Base-by-base conservation (phyloP, 2,797 vertebrate genomes). In the Neosilurus hyrtlii region DNA sequence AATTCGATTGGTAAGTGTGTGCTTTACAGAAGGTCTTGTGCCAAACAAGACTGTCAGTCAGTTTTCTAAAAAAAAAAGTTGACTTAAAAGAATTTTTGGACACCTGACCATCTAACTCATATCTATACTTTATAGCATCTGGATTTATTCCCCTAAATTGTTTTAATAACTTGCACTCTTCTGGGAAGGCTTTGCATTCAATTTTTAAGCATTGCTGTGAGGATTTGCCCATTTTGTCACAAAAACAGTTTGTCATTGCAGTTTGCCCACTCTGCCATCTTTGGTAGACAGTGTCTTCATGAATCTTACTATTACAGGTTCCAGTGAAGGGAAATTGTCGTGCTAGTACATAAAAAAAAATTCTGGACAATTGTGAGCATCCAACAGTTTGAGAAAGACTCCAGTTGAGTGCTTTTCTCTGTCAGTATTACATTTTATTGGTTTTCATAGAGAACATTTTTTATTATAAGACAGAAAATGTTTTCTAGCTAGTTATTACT, bases 1-100 rank as follows among this genome's bases (percentile, higher is more conserved):
- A 96, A 96, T 91, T 96, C 95, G 0, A 93, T 96, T 83, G 94
- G 96, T 87, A 71, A 80, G 57, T 77, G 4, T 79, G 10, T 24
- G 4, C 7, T 63, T 70, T 70, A 18, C 20, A 22, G 9, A 9
- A 16, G 9, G 26, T 74, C 14, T 1, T 26, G 51, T 56, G 56
- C 35, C 2, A 9, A 9, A 37, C 10, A 2, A 22, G 35, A 3
- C 18, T 59, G 73, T 35, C 54, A 35, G 35, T 6, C 18, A 54
- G 51, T 74, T 74, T 72, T 26, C 12, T 52, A 24, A 49, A 9
- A 72, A 49, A 9, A 72, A 15, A 26, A 12, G 52, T 54, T 26
- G 11, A 5, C 10, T 0, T n/a, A 71, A 71, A 20, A 71, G 56
- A 56, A 10, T 16, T 74, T 74, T 74, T 57, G 54, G 18, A 56